A percentile compares a stretch with the other conserved stretches of the same genome.
These are phyloP conservation scores for Eulacestoma nigropectus DNA, from an alignment of 2,113 vertebrate genomes.

Conservation along the genomic window DNA sequence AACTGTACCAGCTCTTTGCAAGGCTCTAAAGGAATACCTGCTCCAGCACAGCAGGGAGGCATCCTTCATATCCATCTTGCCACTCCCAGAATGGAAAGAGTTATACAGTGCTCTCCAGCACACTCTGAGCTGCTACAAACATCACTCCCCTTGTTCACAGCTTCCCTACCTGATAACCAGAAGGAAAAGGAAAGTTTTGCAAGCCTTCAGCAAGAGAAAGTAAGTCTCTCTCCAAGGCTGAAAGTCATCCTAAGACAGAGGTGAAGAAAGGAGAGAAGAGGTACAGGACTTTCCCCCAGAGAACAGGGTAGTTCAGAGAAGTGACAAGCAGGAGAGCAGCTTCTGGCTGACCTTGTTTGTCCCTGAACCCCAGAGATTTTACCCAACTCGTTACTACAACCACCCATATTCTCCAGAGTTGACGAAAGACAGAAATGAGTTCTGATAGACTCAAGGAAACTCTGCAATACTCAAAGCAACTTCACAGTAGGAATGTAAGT, in stretches of 20 bases:
- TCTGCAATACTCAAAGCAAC: neutral
- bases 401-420: neutral
- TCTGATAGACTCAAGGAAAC: neutral
- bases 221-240: neutral
- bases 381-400: neutral
- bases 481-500: neutral
- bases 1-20: neutral
- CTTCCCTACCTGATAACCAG: neutral
- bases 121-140: neutral
- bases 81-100: fast-evolving
- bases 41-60: neutral
- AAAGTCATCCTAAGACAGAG: neutral
- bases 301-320: neutral
- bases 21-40: neutral
- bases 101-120: neutral
- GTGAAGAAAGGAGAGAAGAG: neutral
- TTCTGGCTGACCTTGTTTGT: neutral
- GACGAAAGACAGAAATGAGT: neutral
- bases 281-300: neutral
- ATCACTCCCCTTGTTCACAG: neutral
- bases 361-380: neutral
- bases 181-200: neutral
- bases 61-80: fast-evolving
- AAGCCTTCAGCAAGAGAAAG: neutral
- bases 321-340: neutral